Conservation (phyloP, 2,797 vertebrate genomes). For the Bovichtus diacanthus region DNA sequence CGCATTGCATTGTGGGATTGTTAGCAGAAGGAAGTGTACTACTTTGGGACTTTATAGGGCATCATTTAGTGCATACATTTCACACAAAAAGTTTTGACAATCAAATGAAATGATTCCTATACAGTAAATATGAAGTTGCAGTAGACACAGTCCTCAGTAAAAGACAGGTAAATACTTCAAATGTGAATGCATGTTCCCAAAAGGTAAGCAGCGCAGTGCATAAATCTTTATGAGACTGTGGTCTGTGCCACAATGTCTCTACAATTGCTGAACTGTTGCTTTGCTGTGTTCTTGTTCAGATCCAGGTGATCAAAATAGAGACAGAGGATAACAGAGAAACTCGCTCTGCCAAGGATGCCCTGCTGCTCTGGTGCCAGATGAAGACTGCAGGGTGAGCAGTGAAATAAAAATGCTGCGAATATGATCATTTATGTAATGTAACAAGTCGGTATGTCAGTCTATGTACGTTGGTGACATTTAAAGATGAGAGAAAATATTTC, state of each 20-base stretch:
- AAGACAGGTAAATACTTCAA: not conserved
- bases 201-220: not conserved
- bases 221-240: not conserved
- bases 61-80: not conserved
- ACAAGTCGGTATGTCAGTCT: not conserved
- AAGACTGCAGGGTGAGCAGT: constrained; percentile 94
- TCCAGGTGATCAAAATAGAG: constrained; percentile 97
- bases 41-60: not conserved
- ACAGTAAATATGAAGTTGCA: not conserved
- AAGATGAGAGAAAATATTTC: not conserved
- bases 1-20: no score
- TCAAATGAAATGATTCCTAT: not conserved
- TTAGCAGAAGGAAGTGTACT: no score
- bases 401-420: not conserved
- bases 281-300: constrained; percentile 79
- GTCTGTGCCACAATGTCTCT: not conserved
- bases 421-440: not conserved
- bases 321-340: constrained; percentile 97
- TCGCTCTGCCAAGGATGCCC: constrained; percentile 94
- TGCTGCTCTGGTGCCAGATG: constrained; percentile 98
- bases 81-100: not conserved
- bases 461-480: not conserved
- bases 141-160: not conserved
- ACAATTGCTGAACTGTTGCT: constrained; percentile 11
- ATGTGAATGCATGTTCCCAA: not conserved